Conservation (phyloP, 35 echinoderm and acorn worm species). For the Apostichopus californicus region DNA sequence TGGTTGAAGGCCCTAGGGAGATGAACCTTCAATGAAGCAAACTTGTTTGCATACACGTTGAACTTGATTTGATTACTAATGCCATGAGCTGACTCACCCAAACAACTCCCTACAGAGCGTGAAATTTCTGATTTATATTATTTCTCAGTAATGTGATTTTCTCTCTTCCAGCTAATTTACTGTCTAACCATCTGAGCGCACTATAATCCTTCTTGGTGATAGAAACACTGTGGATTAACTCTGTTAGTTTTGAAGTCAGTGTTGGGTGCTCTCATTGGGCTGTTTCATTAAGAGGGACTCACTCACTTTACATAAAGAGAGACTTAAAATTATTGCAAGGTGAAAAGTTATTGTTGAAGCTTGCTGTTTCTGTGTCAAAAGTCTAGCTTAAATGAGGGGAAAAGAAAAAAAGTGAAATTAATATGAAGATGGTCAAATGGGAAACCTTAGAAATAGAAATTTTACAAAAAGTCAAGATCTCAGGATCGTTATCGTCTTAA, state of each 20-base stretch:
- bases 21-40: not conserved
- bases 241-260: not conserved
- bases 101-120: not conserved
- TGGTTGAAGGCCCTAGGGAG: not conserved
- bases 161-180: slow-evolving; percentile 18
- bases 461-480: no score
- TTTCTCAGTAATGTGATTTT: slow-evolving; percentile 23
- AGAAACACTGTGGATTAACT: not conserved
- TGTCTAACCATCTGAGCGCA: not conserved
- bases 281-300: not conserved
- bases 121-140: slow-evolving; percentile 22
- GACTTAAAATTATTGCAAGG: no score
- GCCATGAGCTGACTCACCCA: slow-evolving; percentile 9
- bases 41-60: slow-evolving; percentile 7
- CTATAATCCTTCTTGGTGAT: not conserved
- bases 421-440: no score
- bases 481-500: no score
- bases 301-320: not conserved
- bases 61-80: slow-evolving; percentile 31
- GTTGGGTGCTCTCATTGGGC: not conserved
- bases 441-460: no score
- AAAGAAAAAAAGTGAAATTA: no score
- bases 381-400: no score
- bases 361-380: no score
- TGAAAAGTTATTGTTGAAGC: no score